These are phyloP conservation scores for Hyppa rectilinea DNA, from an alignment of 2,888 invertebrate species.

Conservation along the genomic window DNA sequence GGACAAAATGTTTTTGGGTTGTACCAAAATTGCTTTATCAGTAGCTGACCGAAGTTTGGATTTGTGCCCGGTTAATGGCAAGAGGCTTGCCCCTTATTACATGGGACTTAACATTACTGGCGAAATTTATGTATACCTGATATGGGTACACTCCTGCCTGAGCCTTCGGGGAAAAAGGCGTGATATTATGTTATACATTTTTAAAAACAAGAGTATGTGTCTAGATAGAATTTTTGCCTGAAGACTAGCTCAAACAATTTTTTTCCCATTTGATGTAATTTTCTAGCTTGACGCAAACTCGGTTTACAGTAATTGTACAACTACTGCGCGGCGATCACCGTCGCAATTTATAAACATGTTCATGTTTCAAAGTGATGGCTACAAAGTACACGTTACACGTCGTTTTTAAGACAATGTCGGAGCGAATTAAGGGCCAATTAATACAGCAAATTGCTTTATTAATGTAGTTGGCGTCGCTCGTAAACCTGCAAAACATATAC, in stretches of 20 bases:
- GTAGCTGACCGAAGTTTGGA: too few relatives aligned
- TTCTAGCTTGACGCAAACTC: slow-evolving; percentile 25
- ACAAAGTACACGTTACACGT: slow-evolving; percentile 75
- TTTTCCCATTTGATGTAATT: slow-evolving; percentile 21
- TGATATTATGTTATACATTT: too few relatives aligned
- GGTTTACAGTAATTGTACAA: slow-evolving; percentile 48
- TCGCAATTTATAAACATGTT: slow-evolving; percentile 44
- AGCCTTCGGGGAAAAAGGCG: too few relatives aligned
- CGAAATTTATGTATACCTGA: too few relatives aligned
- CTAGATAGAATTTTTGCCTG: neutral
- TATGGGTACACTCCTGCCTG: too few relatives aligned
- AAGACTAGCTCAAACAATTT: slow-evolving; percentile 16
- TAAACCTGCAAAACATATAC: slow-evolving; percentile 72
- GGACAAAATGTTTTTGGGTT: too few relatives aligned
- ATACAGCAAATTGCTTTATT: slow-evolving; percentile 85
- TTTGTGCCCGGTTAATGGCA: too few relatives aligned
- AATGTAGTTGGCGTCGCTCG: slow-evolving; percentile 75
- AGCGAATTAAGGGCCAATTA: slow-evolving; percentile 84
- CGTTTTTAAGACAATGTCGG: slow-evolving; percentile 77
- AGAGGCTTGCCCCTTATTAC: too few relatives aligned
- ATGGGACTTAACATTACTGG: too few relatives aligned
- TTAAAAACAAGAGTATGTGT: too few relatives aligned
- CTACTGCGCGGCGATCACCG: slow-evolving; percentile 39
- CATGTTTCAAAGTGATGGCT: slow-evolving; percentile 61
- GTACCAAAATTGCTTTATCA: too few relatives aligned